Conservation (phyloP, 1,140 invertebrate genomes). For the Cotesia typhae region DNA sequence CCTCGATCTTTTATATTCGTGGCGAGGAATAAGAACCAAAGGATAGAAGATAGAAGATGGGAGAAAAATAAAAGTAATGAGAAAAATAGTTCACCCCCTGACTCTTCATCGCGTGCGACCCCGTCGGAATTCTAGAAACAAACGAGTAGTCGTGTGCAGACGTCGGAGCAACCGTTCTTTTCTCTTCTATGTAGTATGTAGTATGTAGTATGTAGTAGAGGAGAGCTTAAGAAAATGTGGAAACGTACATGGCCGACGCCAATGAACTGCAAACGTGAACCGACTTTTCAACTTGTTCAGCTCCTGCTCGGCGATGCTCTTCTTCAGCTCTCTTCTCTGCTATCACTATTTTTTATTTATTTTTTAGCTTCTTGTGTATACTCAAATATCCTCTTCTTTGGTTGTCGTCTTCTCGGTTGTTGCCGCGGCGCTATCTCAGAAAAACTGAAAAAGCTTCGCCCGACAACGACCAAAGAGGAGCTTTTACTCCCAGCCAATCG, state of each 20-base stretch:
- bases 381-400: constrained; percentile 27
- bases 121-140: constrained; percentile 39
- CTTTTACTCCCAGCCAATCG: constrained; percentile 4
- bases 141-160: constrained; percentile 30
- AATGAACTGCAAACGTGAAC: constrained; percentile 46
- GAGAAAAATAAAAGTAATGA: constrained; percentile 11
- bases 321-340: constrained; percentile 43
- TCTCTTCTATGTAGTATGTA: no score
- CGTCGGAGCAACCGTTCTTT: constrained; percentile 14
- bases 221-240: constrained; percentile 22
- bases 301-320: not conserved
- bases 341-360: constrained; percentile 45
- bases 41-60: not conserved
- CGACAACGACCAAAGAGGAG: constrained; percentile 6
- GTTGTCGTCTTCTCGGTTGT: constrained; percentile 8
- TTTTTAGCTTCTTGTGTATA: constrained; percentile 42
- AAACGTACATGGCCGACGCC: constrained; percentile 44
- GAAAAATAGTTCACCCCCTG: constrained; percentile 16
- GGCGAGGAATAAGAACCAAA: not conserved
- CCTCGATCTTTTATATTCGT: constrained; percentile 16
- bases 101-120: constrained; percentile 34
- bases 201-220: no score
- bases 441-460: constrained; percentile 28
- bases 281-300: constrained; percentile 22
- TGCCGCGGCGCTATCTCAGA: constrained; percentile 18